These are phyloP conservation scores for Prionailurus bengalensis DNA, from an alignment of 2,113 vertebrate genomes.

Conservation along the genomic window DNA sequence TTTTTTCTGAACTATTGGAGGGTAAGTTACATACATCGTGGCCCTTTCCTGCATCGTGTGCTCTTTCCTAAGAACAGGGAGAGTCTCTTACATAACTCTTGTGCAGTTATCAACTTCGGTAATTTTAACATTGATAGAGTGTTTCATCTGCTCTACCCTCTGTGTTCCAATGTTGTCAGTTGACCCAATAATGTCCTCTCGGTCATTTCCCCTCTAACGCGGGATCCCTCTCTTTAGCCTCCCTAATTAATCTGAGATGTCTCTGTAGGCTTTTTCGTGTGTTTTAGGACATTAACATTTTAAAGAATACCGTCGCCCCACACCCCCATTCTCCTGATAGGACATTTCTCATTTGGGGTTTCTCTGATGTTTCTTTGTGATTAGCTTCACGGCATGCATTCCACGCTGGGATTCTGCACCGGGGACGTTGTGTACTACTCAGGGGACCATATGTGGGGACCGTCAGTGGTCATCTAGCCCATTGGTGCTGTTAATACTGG, in stretches of 20 bases:
- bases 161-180: background rate
- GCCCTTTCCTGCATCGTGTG: background rate
- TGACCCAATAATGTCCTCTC: background rate
- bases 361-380: background rate
- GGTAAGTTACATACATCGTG: background rate
- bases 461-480: accelerated
- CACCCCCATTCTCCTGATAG: no score
- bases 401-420: background rate
- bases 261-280: background rate
- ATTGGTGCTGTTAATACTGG: background rate
- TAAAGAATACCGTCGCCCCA: accelerated
- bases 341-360: background rate
- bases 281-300: background rate
- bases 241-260: background rate
- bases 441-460: background rate
- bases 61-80: background rate
- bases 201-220: accelerated
- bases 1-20: background rate
- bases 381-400: background rate
- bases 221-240: background rate
- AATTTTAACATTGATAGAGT: background rate
- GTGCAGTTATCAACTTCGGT: background rate
- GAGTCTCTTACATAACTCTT: background rate
- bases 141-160: slow-evolving; percentile 27
- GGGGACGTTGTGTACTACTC: background rate